A percentile compares a stretch with the other conserved stretches of the same genome.
Conservation (phyloP, 2,113 vertebrate genomes). For the Syngnathus typhle region DNA sequence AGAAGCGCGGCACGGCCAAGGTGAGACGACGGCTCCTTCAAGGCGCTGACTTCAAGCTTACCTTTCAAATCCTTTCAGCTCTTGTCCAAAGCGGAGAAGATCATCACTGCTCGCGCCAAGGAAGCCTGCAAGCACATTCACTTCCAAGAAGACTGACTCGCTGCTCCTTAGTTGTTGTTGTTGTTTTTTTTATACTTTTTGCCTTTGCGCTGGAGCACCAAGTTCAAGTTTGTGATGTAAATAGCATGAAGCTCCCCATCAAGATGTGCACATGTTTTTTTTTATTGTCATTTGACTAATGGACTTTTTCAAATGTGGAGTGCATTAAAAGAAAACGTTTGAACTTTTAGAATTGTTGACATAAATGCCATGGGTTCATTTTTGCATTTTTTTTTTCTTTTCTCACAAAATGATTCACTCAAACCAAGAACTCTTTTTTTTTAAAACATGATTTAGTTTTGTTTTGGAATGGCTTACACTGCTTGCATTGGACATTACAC, state of each 20-base stretch:
- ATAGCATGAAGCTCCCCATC: neutral
- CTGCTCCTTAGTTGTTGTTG: neutral
- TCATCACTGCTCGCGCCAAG: constrained; percentile 81
- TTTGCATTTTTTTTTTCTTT: no score
- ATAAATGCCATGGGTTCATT: no score
- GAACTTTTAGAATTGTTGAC: no score
- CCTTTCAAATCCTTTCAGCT: constrained; percentile 64
- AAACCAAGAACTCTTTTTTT: no score
- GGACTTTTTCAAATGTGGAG: neutral
- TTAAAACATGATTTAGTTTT: no score
- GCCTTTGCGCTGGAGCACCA: constrained; percentile 29
- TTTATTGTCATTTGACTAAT: neutral
- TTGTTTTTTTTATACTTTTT: neutral
- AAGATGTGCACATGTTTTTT: constrained; percentile 1
- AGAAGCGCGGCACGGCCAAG: constrained; percentile 92
- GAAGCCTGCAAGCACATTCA: constrained; percentile 84
- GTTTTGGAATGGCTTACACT: no score
- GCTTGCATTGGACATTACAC: no score
- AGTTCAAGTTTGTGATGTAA: neutral
- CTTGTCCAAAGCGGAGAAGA: constrained; percentile 92
- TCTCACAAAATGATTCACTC: no score
- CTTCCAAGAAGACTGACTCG: constrained; percentile 78
- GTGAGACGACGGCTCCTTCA: constrained; percentile 57
- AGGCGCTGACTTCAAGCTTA: neutral
- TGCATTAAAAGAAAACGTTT: neutral